Evolutionary conservation across 2,888 invertebrate genomes (phyloP).

Genomic region (Vanessa cardui): DNA sequence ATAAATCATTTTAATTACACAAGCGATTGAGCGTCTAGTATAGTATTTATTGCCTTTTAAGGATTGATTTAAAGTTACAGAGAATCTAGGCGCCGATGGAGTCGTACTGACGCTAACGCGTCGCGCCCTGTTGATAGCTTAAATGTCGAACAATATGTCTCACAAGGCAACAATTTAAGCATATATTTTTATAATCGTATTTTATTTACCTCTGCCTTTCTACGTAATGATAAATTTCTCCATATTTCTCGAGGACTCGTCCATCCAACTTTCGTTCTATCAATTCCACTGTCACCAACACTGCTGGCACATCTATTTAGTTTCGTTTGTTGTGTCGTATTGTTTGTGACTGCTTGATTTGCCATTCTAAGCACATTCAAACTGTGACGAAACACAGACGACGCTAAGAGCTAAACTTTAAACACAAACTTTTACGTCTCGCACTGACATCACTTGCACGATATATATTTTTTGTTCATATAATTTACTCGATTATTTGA

Average conservation of each 20-base stretch:
- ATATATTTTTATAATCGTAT: neutral
- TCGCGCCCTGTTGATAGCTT: slow-evolving; percentile 35
- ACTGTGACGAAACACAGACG: slow-evolving; percentile 27
- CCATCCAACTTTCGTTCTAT: slow-evolving; percentile 77
- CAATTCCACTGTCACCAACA: slow-evolving; percentile 68
- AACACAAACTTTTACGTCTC: slow-evolving; percentile 45
- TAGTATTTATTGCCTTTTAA: slow-evolving; percentile 16
- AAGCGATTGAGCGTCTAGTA: slow-evolving; percentile 10
- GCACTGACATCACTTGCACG: slow-evolving; percentile 51
- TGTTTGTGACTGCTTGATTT: slow-evolving; percentile 63
- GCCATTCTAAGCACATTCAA: slow-evolving; percentile 67
- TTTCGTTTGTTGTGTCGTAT: slow-evolving; percentile 63
- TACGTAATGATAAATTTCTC: slow-evolving; percentile 75
- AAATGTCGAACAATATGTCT: slow-evolving; percentile 9
- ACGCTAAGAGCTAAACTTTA: slow-evolving; percentile 39
- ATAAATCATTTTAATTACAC: neutral
- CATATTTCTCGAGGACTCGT: slow-evolving; percentile 78
- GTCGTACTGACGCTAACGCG: slow-evolving; percentile 37
- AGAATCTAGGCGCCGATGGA: slow-evolving; percentile 46
- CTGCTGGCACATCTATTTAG: slow-evolving; percentile 72
- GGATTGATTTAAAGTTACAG: slow-evolving; percentile 31
- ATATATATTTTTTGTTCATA: neutral
- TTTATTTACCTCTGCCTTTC: slow-evolving; percentile 72
- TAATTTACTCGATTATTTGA: neutral
- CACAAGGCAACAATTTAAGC: slow-evolving; percentile 11